Evolutionary conservation across 2,797 vertebrate species (phyloP), one percentile per base, ranked within the genome.

Genomic region (Clarias pachynema): DNA sequence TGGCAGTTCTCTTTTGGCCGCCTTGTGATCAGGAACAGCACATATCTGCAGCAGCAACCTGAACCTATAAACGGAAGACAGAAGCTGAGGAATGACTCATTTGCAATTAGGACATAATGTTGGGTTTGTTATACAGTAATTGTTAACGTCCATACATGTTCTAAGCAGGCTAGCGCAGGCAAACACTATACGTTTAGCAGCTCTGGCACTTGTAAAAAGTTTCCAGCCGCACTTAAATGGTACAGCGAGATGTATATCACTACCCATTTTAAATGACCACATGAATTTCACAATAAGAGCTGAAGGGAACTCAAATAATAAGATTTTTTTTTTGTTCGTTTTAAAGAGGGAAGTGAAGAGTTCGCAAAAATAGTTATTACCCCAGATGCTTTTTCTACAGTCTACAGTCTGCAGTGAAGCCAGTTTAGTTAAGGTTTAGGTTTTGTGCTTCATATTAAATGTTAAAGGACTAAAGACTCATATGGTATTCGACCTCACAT

Each of bases 71-170:
- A 81, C 77, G 3, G 10, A 44, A 53, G n/a, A 49, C 12, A 60
- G 26, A 15, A 37, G 53, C 63, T 74, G 26, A 80, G 31, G 26
- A 81, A 68, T 62, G 62, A 81, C 77, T 84, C 75, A 78, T 70
- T 83, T 66, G 63, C 22, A 15, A 83, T 53, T 26, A 79, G 57
- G 24, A 10, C 16, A 73, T 3, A 40, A 70, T 1, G 26, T 16
- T 60, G 10, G 72, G 40, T 53, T 86, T 83, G 22, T 65, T 40
- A 66, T 69, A 8, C 7, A 44, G 40, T 44, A 8, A 79, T 44
- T 66, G 57, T 44, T 86, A 44, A 75, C 60, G 29, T 34, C 18
- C 59, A 57, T 18, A 63, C 82, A 79, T 9, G 63, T 69, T 63
- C 73, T 22, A n/a, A 62, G 8, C 57, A 34, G 10, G 24, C n/a